phyloP scores from a whole-genome alignment of 1,140 invertebrate species.

The Drosophila nasuta region DNA sequence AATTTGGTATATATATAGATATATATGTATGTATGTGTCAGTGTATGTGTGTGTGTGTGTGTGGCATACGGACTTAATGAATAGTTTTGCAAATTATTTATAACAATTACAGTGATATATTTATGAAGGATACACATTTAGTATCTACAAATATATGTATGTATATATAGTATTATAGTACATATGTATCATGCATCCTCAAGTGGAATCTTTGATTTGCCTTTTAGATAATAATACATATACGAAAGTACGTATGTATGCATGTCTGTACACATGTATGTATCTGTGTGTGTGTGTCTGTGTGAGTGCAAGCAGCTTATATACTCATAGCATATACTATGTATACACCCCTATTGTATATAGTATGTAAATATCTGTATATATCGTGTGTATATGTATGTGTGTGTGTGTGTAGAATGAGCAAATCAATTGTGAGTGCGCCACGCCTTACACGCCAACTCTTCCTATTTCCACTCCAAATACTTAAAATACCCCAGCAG shows the following conservation, averaged over 20 bases:
- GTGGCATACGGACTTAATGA: conserved; percentile 66
- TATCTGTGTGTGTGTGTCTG: conserved; percentile 2
- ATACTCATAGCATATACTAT: conserved; percentile 50
- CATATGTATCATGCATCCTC: conserved; percentile 26
- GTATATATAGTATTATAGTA: conserved; percentile 3
- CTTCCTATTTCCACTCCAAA: conserved; percentile 20
- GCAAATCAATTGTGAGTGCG: conserved; percentile 65
- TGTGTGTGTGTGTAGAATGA: conserved; percentile 51
- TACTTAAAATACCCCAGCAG: background rate
- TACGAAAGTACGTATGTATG: conserved; percentile 3
- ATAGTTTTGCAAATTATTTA: conserved; percentile 74
- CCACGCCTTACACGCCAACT: conserved; percentile 45
- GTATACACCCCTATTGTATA: conserved; percentile 28
- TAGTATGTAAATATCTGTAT: conserved; percentile 19
- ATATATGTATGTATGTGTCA: conserved; percentile 7
- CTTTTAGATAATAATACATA: conserved; percentile 50
- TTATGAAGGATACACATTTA: conserved; percentile 31
- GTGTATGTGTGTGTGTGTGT: conserved; percentile 16
- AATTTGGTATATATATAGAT: conserved; percentile 37
- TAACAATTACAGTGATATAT: conserved; percentile 69
- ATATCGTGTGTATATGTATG: conserved; percentile 9
- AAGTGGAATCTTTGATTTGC: conserved; percentile 39
- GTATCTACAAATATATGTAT: background rate
- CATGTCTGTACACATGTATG: background rate
- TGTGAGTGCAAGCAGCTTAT: conserved; percentile 61